Conservation (phyloP, 2,113 vertebrate genomes). For the Lepus timidus region DNA sequence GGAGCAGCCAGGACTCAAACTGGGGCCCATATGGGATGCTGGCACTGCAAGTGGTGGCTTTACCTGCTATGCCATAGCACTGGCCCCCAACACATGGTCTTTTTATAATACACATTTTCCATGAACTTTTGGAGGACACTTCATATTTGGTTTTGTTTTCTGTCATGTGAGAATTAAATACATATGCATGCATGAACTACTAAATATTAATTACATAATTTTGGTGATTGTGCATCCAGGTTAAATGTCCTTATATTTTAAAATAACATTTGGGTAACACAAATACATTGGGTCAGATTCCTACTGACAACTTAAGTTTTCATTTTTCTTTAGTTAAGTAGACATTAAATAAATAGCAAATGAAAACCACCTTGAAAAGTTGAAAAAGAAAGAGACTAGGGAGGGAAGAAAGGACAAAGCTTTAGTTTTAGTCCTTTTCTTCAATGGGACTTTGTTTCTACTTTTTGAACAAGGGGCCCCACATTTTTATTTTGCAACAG, state of each 20-base stretch:
- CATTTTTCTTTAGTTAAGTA: slow-evolving; percentile 35
- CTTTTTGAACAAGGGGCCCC: slow-evolving; percentile 31
- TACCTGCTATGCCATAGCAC: too few relatives aligned
- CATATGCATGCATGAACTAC: background rate
- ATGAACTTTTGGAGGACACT: too few relatives aligned
- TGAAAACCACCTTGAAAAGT: background rate
- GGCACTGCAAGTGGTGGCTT: too few relatives aligned
- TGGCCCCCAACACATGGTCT: too few relatives aligned
- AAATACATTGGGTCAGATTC: slow-evolving; percentile 39
- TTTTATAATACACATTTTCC: too few relatives aligned
- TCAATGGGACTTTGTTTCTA: slow-evolving; percentile 19
- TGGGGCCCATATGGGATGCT: too few relatives aligned
- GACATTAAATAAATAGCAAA: slow-evolving; percentile 32
- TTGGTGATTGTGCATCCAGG: background rate
- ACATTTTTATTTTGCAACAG: slow-evolving; percentile 43
- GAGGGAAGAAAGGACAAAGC: slow-evolving; percentile 21
- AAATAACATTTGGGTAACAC: slow-evolving; percentile 29
- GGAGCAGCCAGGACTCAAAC: too few relatives aligned
- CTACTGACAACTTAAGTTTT: slow-evolving; percentile 18
- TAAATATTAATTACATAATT: slow-evolving; percentile 41
- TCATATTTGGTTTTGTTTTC: slow-evolving; percentile 11
- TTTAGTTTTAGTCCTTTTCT: slow-evolving; percentile 15
- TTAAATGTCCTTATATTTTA: slow-evolving; percentile 17
- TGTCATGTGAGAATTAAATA: slow-evolving; percentile 19
- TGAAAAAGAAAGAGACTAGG: background rate